Conservation (phyloP, 1,140 invertebrate species). For the Drosophila ambigua region DNA sequence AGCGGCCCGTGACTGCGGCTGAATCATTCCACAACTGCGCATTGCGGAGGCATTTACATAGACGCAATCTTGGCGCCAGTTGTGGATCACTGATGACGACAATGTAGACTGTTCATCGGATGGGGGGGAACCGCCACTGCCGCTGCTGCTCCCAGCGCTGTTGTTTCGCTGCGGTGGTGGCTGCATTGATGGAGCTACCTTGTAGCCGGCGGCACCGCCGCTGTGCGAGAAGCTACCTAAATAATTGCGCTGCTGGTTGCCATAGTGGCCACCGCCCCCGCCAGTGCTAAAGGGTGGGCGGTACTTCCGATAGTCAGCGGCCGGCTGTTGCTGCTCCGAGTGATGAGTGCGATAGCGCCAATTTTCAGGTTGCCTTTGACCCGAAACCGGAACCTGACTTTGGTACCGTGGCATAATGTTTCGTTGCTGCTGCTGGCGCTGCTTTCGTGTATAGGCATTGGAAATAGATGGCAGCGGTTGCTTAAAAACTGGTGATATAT, state of each 20-base stretch:
- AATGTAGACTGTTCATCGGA: conserved; percentile 65
- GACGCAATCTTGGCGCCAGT: conserved; percentile 81
- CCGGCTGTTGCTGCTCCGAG: conserved; percentile 61
- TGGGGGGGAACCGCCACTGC: conserved; percentile 71
- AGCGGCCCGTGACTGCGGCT: neutral
- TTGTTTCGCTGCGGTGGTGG: conserved; percentile 16
- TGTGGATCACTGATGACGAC: conserved; percentile 45
- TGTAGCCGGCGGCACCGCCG: conserved; percentile 62
- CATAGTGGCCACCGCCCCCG: conserved; percentile 65
- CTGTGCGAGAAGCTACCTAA: conserved; percentile 75
- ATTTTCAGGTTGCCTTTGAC: conserved; percentile 57
- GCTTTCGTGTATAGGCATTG: conserved; percentile 64
- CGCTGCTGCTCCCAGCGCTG: conserved; percentile 48
- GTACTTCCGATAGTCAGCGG: conserved; percentile 63
- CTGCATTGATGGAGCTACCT: conserved; percentile 48
- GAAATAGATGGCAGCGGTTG: conserved; percentile 44
- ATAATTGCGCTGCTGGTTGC: conserved; percentile 79
- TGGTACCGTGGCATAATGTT: conserved; percentile 50
- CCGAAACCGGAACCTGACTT: conserved; percentile 4
- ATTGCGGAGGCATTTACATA: conserved; percentile 38
- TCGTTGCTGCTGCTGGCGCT: conserved; percentile 62
- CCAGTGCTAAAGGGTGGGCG: conserved; percentile 71
- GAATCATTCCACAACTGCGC: conserved; percentile 63
- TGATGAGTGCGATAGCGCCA: conserved; percentile 78
- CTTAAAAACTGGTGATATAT: conserved; percentile 22